Evolutionary conservation across 2,113 vertebrate genomes (phyloP), one percentile per base, ranked within the genome.

Genomic region (Daphoenositta chrysoptera): DNA sequence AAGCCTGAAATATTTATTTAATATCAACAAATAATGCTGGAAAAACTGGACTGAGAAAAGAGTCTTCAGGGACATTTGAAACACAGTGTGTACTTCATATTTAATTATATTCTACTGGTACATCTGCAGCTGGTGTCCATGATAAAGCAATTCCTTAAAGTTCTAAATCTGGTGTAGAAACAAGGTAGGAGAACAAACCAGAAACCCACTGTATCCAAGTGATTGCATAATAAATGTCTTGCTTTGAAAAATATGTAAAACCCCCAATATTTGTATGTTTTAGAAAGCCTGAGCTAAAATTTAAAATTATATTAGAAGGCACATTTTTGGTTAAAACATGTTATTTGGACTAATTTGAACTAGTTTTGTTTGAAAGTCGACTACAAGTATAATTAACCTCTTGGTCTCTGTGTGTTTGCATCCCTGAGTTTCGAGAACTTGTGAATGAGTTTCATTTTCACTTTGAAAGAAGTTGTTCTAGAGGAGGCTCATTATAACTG

Each of bases 381-480:
- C 51, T 69, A 57, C 51, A 51, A 75, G 26, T 68, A 21, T 39
- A 51, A 91, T 89, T 92, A 79, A 75, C 60, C 71, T 93, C 54
- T 27, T 78, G 57, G 20, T 87, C 82, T 86, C 47, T 78, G 15
- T 42, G 15, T 57, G 37, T 90, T 93, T 93, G 16, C 28, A 54
- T 45, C 39, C 40, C 15, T 13, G 65, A 91, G 23, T 70, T 93
- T 89, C 93, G 71, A 69, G 87, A 93, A 47, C 72, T 50, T 65
- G 51, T 60, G 48, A 94, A 92, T 72, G 45, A 69, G 39, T 79
- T 97, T 80, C 47, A 88, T 94, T 93, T 91, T 80, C 89, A 83
- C 85, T 93, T 85, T 51, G 60, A 47, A 72, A 30, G 19, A 58
- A 69, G 37, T 53, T 73, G 23, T 70, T 85, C 13, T 27, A 58